Evolutionary conservation across 2,888 invertebrate genomes (phyloP), one percentile per base, ranked within the genome.

Genomic region (Malacosoma neustria): DNA sequence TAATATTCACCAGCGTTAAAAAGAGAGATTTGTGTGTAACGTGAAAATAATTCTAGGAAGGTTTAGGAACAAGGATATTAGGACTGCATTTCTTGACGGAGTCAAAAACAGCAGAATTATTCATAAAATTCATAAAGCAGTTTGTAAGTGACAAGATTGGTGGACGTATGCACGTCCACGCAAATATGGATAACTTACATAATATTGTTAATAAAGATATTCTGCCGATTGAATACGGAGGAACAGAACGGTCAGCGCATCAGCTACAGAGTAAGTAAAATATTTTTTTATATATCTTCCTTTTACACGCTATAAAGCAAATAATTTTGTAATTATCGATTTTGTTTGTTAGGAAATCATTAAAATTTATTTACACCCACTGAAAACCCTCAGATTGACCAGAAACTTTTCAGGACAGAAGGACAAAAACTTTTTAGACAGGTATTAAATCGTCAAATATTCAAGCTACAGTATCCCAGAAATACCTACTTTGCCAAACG

Each of bases 181-280:
- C 46, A 2, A 44, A 39, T 3, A 2, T 51, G 1, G 61, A 66
- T n/a, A 45, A 52, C 0, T 30, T 73, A 2, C 39, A 53, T 11
- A 39, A 57, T 6, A 15, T 37, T 1, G 30, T 70, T 1, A 57
- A 61, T 1, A 54, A 37, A 32, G 52, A 62, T 1, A 29, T 63
- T 2, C 32, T 71, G 9, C 66, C 70, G 0, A 9, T 30, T 0
- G 67, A 69, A 0, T 62, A 57, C 29, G 69, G 66, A 0, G 72
- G 72, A 0, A 40, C 53, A 3, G 57, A 61, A 11, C 51, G 39
- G 31, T 42, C 60, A 2, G 3, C 63, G 1, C 42, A 42, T 2
- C 37, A 44, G 14, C 29, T 65, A 9, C 50, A 49, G 30, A 49
- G 68, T 66, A 42, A 40, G 46, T 33, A 33, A 5, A 36, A 30